Evolutionary conservation across 2,888 invertebrate genomes (phyloP).

Genomic region (Lucinisca nassula): DNA sequence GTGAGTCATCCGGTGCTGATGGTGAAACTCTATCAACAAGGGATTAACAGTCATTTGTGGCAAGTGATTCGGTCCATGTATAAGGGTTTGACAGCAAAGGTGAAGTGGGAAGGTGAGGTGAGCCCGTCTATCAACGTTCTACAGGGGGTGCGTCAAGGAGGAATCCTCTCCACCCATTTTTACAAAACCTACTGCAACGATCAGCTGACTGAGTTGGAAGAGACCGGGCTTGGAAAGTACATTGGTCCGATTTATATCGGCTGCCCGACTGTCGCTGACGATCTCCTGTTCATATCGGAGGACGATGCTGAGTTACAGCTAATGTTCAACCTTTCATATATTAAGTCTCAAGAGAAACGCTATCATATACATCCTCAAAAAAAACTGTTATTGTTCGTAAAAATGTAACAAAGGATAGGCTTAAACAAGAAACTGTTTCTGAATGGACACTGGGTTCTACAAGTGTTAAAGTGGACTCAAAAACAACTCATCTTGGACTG

Average conservation of each 20-base stretch:
- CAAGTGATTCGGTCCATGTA: slow-evolving; percentile 2
- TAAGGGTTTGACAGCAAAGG: slow-evolving; percentile 7
- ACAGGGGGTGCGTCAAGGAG: slow-evolving; percentile 31
- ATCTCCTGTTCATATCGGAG: not conserved
- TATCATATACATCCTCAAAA: slow-evolving; percentile 15
- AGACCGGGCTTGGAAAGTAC: not conserved
- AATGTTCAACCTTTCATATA: not conserved
- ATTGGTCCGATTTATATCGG: slow-evolving; percentile 3
- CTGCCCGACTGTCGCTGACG: slow-evolving; percentile 25
- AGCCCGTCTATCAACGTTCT: not conserved
- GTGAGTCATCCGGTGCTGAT: slow-evolving; percentile 13
- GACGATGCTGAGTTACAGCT: slow-evolving; percentile 1
- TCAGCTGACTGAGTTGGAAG: not conserved
- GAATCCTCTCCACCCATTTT: slow-evolving; percentile 13
- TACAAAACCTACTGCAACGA: slow-evolving; percentile 24
- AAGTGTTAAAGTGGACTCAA: not conserved
- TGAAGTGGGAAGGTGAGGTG: slow-evolving; percentile 20
- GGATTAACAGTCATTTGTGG: slow-evolving; percentile 11
- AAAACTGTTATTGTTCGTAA: not conserved
- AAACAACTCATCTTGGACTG: slow-evolving; percentile 16
- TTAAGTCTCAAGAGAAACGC: not conserved
- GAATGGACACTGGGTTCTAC: not conserved
- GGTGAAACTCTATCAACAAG: slow-evolving; percentile 8
- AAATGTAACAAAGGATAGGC: not conserved
- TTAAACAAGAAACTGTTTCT: not conserved